A percentile compares a stretch with the other conserved stretches of the same genome.
Conservation (phyloP, 1,140 invertebrate genomes). For the Melipona quadrifasciata region DNA sequence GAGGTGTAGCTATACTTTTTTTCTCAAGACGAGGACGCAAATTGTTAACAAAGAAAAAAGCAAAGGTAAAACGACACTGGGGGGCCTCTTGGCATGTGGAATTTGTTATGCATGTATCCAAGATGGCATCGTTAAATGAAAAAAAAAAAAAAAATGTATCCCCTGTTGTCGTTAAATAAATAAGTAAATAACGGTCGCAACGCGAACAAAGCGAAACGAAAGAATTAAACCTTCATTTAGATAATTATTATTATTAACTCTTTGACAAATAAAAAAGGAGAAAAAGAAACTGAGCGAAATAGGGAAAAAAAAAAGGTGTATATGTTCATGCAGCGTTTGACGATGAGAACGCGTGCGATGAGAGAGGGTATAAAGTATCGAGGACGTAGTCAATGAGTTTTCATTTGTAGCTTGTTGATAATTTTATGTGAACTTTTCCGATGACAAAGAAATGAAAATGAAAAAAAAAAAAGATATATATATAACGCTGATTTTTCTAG, state of each 20-base stretch:
- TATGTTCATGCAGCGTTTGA: slow-evolving; percentile 57
- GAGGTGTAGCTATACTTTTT: slow-evolving; percentile 74
- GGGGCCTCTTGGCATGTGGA: slow-evolving; percentile 82
- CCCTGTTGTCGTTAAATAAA: slow-evolving; percentile 72
- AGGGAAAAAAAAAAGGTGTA: slow-evolving; percentile 59
- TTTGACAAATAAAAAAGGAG: slow-evolving; percentile 66
- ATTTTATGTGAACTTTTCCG: slow-evolving; percentile 60
- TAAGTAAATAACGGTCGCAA: slow-evolving; percentile 57
- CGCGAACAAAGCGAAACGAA: slow-evolving; percentile 62
- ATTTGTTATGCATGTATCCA: slow-evolving; percentile 83
- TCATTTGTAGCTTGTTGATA: slow-evolving; percentile 67
- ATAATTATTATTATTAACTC: slow-evolving; percentile 75
- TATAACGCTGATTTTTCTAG: slow-evolving; percentile 60
- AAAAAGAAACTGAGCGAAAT: slow-evolving; percentile 64
- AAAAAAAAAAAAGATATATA: slow-evolving; percentile 29
- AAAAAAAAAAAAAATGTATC: slow-evolving; percentile 22
- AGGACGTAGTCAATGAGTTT: slow-evolving; percentile 57
- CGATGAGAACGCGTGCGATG: slow-evolving; percentile 17
- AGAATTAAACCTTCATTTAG: slow-evolving; percentile 76
- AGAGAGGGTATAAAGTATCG: slow-evolving; percentile 41
- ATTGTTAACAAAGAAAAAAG: slow-evolving; percentile 33
- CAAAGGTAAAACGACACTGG: slow-evolving; percentile 49
- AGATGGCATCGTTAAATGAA: slow-evolving; percentile 75
- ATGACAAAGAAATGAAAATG: slow-evolving; percentile 30
- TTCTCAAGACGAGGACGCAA: slow-evolving; percentile 61